A percentile compares a stretch with the other conserved stretches of the same genome.
Evolutionary conservation across 2,113 vertebrate species (phyloP).

Genomic region (Antennarius striatus): DNA sequence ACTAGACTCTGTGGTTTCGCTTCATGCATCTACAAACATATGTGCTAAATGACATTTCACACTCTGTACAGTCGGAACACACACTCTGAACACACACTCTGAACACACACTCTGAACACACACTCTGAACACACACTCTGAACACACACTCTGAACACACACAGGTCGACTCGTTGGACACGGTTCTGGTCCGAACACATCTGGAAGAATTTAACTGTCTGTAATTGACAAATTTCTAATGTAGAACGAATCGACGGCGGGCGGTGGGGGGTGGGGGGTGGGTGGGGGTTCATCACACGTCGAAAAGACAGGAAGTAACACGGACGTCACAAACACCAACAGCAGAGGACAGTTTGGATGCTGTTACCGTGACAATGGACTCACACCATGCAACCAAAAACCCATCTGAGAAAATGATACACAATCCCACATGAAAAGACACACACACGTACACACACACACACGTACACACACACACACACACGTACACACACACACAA

Average conservation of each 20-base stretch:
- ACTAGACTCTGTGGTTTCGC: conserved; percentile 38
- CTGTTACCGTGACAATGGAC: not conserved
- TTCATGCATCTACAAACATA: conserved; percentile 52
- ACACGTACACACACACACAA: not conserved
- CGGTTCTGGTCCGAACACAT: not conserved
- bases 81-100: no score
- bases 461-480: no score
- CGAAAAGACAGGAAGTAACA: not conserved
- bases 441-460: no score
- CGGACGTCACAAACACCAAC: conserved; percentile 15
- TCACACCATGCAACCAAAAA: no score
- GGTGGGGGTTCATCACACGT: not conserved
- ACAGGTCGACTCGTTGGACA: conserved; percentile 9
- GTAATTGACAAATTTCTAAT: conserved; percentile 12
- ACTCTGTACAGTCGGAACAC: conserved; percentile 46
- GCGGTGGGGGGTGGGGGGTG: not conserved
- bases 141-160: conserved; percentile 37
- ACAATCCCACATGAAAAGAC: no score
- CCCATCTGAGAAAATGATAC: no score
- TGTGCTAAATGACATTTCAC: conserved; percentile 34
- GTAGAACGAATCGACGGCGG: conserved; percentile 12
- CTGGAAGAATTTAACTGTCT: not conserved
- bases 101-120: conserved; percentile 38
- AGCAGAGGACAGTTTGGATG: conserved; percentile 8
- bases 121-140: conserved; percentile 28